Percentiles rank a stretch among this genome's conserved stretches.
These are phyloP conservation scores for Grus americana DNA, from an alignment of 2,113 vertebrate species.

Conservation along the genomic window DNA sequence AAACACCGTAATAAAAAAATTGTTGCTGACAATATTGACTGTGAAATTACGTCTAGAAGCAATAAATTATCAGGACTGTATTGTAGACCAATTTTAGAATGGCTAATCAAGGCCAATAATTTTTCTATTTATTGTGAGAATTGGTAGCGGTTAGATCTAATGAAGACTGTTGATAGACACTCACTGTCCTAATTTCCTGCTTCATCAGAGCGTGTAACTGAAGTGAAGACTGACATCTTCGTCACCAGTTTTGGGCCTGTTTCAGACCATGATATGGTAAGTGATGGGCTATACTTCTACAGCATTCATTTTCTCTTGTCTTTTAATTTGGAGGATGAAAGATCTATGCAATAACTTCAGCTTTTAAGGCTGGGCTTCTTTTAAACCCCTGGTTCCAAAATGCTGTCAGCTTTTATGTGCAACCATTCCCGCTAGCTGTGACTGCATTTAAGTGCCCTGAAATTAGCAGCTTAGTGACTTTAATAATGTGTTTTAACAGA, in stretches of 20 bases:
- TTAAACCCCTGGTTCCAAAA: not conserved
- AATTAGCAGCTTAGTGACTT: constrained; percentile 24
- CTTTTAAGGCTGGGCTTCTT: not conserved
- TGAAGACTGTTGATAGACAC: constrained; percentile 79
- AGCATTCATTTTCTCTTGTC: not conserved
- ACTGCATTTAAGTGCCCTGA: constrained; percentile 9
- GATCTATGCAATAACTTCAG: not conserved
- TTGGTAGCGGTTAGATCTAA: constrained; percentile 76
- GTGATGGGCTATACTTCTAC: constrained; percentile 53
- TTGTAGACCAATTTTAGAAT: constrained; percentile 66
- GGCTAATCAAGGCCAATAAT: constrained; percentile 73
- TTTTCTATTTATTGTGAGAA: constrained; percentile 76
- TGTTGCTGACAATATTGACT: constrained; percentile 53
- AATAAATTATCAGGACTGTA: constrained; percentile 58
- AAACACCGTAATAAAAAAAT: not conserved
- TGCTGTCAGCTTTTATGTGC: not conserved
- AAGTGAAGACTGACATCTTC: constrained; percentile 99
- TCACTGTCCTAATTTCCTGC: constrained; percentile 91
- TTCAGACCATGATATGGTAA: constrained; percentile 99
- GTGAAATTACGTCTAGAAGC: constrained; percentile 69
- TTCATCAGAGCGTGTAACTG: constrained; percentile 99
- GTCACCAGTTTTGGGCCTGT: constrained; percentile 99
- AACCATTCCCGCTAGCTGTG: not conserved
- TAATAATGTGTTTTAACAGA: constrained; percentile 28
- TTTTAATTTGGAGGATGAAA: not conserved